These are phyloP conservation scores for Microcebus jonahi DNA, from an alignment of 2,113 vertebrate genomes.

Conservation along the genomic window DNA sequence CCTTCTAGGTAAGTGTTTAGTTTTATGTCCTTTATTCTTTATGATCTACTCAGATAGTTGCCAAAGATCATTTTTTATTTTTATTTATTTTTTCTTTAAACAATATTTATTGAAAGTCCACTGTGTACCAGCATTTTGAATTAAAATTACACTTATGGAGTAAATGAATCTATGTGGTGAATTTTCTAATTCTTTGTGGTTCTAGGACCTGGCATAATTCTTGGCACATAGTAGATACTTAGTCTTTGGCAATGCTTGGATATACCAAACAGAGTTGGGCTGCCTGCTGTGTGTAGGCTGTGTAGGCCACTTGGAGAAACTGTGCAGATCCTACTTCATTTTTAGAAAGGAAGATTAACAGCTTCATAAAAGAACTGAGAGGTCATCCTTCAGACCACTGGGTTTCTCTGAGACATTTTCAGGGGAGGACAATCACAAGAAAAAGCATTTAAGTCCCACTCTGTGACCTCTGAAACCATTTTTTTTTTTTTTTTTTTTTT, in stretches of 20 bases:
- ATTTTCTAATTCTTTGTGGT: neutral
- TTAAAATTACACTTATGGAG: neutral
- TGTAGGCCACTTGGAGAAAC: neutral
- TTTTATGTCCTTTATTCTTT: neutral
- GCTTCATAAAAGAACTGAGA: neutral
- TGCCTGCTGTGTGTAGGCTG: neutral
- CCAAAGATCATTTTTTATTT: neutral
- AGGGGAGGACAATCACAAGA: neutral
- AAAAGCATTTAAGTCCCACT: neutral
- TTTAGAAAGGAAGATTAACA: conserved; percentile 25
- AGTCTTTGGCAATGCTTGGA: neutral
- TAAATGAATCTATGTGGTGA: neutral
- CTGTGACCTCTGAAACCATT: neutral
- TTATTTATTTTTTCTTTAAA: neutral
- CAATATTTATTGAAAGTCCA: neutral
- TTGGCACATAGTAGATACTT: neutral
- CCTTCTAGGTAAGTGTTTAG: neutral
- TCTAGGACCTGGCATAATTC: neutral
- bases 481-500: neutral
- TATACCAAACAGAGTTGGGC: neutral
- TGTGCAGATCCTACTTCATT: neutral
- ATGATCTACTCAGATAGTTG: neutral
- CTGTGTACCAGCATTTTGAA: neutral
- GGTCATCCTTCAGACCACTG: neutral
- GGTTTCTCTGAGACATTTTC: neutral